These are phyloP conservation scores for Schizotus pectinicornis DNA, from an alignment of 2,888 invertebrate species.

Conservation along the genomic window DNA sequence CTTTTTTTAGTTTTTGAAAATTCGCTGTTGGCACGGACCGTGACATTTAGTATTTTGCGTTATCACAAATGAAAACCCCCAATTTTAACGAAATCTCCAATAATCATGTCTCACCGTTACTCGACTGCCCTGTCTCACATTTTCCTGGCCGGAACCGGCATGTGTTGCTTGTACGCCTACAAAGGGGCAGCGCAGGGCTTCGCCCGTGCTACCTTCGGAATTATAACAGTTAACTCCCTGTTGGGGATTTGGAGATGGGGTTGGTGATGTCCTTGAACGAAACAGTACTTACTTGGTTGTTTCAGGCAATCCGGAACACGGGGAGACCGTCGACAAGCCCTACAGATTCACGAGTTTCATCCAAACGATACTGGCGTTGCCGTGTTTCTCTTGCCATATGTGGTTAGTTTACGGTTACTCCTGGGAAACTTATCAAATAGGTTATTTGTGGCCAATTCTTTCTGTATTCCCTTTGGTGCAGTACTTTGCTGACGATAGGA, in stretches of 20 bases:
- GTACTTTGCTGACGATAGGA: slow-evolving; percentile 37
- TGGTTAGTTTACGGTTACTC: slow-evolving; percentile 40
- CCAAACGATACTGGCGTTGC: slow-evolving; percentile 45
- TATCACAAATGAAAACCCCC: slow-evolving; percentile 6
- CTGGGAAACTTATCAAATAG: slow-evolving; percentile 26
- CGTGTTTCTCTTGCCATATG: slow-evolving; percentile 42
- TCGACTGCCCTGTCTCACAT: slow-evolving; percentile 49
- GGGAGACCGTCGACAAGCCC: slow-evolving; percentile 39
- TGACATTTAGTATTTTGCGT: slow-evolving; percentile 13
- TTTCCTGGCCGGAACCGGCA: slow-evolving; percentile 46
- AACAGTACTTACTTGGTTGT: neutral
- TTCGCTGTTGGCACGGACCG: slow-evolving; percentile 14
- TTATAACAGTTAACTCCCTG: slow-evolving; percentile 48
- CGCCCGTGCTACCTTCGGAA: slow-evolving; percentile 44
- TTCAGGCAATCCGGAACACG: slow-evolving; percentile 53
- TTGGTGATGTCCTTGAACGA: slow-evolving; percentile 23
- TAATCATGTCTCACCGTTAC: slow-evolving; percentile 33
- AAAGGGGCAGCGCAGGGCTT: slow-evolving; percentile 29
- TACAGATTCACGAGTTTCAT: slow-evolving; percentile 45
- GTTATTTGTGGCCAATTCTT: slow-evolving; percentile 33
- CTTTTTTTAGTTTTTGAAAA: slow-evolving; percentile 27
- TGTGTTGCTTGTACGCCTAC: slow-evolving; percentile 41
- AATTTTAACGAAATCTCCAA: slow-evolving; percentile 6
- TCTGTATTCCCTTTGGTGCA: slow-evolving; percentile 43
- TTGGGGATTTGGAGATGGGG: slow-evolving; percentile 54